Evolutionary conservation across 2,888 invertebrate species (phyloP), one percentile per base, ranked within the genome.

Genomic region (Brachyptera risi): DNA sequence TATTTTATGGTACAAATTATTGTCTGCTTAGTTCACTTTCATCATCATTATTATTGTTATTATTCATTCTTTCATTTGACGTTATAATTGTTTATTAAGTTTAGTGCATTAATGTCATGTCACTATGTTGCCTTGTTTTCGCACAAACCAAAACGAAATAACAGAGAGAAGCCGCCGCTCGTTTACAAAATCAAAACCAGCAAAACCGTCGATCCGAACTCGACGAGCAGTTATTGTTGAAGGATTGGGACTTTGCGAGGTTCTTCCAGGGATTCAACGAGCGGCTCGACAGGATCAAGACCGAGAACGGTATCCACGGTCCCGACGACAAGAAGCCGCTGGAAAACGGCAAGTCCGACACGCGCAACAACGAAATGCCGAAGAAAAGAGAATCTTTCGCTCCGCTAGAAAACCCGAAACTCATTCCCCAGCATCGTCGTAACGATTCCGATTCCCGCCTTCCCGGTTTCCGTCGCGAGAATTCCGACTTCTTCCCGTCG

Each of bases 241-340:
- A 89, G 76, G 91, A 92, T 72, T 92, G 91, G 92, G 88, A 92
- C 78, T 87, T 92, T 76, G 88, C 89, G 68, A 84, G 87, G 73
- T 91, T 92, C 80, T 91, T 92, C 76, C 88, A 75, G 69, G 76
- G 75, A 64, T 74, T 76, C 71, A 75, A 74, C 69, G 75, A 74
- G 68, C 71, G 73, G 50, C 69, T 74, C 68, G 75, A 75, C 67
- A 72, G 72, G 69, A 72, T 72, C 69, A 76, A 79, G 65, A 79
- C 80, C 70, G 80, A 79, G 61, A 63, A 63, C 26, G 60, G 61
- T 17, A n/a, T n/a, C n/a, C n/a, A n/a, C n/a, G n/a, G n/a, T n/a
- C n/a, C n/a, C n/a, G n/a, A n/a, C n/a, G 44, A 42, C 13, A 31
- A 49, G 15, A 56, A 37, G 13, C 21, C 60, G 60, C 38, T 58